Evolutionary conservation across 2,888 invertebrate species (phyloP), one percentile per base, ranked within the genome.

Genomic region (Beris chalybata): DNA sequence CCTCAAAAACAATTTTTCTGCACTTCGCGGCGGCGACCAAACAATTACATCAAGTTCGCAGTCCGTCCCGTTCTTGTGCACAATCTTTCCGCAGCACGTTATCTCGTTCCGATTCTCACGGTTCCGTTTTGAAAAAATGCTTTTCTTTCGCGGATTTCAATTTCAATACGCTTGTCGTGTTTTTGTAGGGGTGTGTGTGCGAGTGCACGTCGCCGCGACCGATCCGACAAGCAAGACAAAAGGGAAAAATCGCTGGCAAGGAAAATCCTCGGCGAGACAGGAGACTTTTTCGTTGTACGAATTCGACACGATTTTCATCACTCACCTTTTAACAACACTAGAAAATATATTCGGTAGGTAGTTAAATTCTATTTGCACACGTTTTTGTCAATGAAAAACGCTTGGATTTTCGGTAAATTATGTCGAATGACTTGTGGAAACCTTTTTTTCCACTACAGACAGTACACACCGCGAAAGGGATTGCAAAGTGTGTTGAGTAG

Each of bases 351-450:
- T 50, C 61, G 12, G 15, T 29, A 61, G 61, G 38, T 52, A 22
- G 22, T 61, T 38, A 61, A 12, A 15, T 50, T 5, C 4, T 7
- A n/a, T 44, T 61, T 52, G 50, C 50, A 61, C 61, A 13, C 52
- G 52, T 12, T 30, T 5, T 38, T 7, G 4, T 61, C 61, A 61
- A 45, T 52, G n/a, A 43, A 61, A 52, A 61, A 61, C 61, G 50
- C 61, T 50, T 61, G 61, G 38, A 50, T 50, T 31, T 56, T 15
- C 29, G 12, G 15, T 61, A 22, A 50, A 61, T 50, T 50, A 32
- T 50, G 13, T 50, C 38, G 22, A 61, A 61, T 61, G 61, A 61
- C 61, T 61, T 22, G 61, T 61, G 61, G 61, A 61, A 61, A 61
- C 15, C 38, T 61, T 50, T 61, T 61, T 52, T 43, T 38, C 61